Percentiles rank a stretch among this genome's conserved stretches.
Conservation (phyloP, 1,140 invertebrate genomes). For the Zophobas morio region DNA sequence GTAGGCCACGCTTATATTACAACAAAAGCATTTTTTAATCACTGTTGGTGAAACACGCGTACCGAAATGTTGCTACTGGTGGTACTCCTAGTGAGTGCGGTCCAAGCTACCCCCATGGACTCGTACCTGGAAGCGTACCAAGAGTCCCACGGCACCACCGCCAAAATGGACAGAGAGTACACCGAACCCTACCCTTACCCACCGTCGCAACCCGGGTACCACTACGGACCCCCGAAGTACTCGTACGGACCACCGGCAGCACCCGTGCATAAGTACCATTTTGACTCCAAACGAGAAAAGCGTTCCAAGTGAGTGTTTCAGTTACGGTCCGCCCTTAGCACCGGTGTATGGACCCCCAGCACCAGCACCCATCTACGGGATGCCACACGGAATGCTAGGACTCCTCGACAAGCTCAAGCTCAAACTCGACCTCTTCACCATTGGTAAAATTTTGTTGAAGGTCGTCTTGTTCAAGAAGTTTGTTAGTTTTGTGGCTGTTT, state of each 20-base stretch:
- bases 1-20: conserved; percentile 24
- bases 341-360: conserved; percentile 58
- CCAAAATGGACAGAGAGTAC: conserved; percentile 35
- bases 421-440: conserved; percentile 79
- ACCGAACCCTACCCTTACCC: conserved; percentile 46
- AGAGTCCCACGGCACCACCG: conserved; percentile 39
- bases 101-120: conserved; percentile 45
- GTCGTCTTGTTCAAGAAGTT: conserved; percentile 84
- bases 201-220: conserved; percentile 24
- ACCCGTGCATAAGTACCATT: conserved; percentile 57
- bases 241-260: conserved; percentile 67
- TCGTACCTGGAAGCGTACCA: conserved; percentile 55
- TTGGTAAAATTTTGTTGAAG: conserved; percentile 82
- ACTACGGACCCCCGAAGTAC: conserved; percentile 49
- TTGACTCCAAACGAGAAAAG: neutral
- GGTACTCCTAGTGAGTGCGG: neutral
- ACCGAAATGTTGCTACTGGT: conserved; percentile 1
- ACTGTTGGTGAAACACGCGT: neutral
- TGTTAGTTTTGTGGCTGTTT: conserved; percentile 81
- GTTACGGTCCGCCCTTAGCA: conserved; percentile 38
- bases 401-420: conserved; percentile 68
- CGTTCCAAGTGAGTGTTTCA: conserved; percentile 32
- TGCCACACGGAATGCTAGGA: conserved; percentile 69
- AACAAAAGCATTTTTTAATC: conserved; percentile 12
- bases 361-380: conserved; percentile 62